phyloP scores from a whole-genome alignment of 2,113 vertebrate genomes.

The Xyliphius kryptos region DNA sequence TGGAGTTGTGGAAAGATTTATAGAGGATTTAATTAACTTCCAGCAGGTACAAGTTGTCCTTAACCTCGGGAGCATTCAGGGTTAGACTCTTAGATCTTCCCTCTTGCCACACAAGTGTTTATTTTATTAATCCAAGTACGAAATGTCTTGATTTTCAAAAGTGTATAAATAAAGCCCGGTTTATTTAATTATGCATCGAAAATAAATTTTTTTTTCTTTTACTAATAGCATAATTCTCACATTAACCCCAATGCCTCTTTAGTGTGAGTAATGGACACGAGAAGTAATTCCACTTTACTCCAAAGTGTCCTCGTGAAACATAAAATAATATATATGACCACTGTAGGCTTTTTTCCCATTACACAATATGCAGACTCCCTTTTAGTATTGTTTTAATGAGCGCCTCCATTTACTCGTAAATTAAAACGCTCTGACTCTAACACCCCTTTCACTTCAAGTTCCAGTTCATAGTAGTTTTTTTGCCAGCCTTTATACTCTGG shows the following conservation, averaged over 20 bases:
- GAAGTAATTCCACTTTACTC: constrained; percentile 56
- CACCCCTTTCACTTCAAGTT: neutral
- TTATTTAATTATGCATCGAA: too few relatives aligned
- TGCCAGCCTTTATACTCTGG: too few relatives aligned
- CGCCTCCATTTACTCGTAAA: constrained; percentile 58
- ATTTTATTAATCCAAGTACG: too few relatives aligned
- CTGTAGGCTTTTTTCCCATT: constrained; percentile 39
- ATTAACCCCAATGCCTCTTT: constrained; percentile 47
- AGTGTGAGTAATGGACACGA: constrained; percentile 63
- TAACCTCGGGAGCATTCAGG: constrained; percentile 45
- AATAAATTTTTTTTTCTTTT: too few relatives aligned
- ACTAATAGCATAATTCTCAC: neutral
- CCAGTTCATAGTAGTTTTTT: too few relatives aligned
- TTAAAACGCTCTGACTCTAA: constrained; percentile 36
- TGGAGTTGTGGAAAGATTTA: constrained; percentile 45
- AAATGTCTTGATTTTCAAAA: too few relatives aligned
- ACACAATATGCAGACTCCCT: constrained; percentile 57
- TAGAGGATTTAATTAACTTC: constrained; percentile 57
- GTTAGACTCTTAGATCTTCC: constrained; percentile 31
- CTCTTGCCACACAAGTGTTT: neutral
- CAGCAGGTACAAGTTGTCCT: constrained; percentile 55
- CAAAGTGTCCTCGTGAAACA: constrained; percentile 63
- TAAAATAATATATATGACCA: constrained; percentile 71
- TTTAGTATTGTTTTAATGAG: constrained; percentile 64
- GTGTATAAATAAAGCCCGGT: too few relatives aligned